Conservation (phyloP, 2,888 invertebrate genomes). For the Pandemis corylana region DNA sequence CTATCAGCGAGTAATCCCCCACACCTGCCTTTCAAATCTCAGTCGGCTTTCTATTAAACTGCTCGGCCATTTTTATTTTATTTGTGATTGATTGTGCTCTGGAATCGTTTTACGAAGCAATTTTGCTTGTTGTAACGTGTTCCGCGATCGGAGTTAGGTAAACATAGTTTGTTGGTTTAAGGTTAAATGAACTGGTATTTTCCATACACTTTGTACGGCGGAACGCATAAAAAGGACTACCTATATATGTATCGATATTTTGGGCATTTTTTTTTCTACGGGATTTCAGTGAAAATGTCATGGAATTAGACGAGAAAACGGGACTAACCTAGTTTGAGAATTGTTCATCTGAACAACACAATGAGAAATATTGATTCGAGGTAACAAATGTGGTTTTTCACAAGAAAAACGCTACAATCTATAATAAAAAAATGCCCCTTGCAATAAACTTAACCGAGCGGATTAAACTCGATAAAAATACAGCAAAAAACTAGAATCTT, state of each 20-base stretch:
- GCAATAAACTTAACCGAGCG: conserved; percentile 3
- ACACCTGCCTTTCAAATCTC: conserved; percentile 75
- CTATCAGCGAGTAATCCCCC: conserved; percentile 77
- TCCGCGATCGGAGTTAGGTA: neutral
- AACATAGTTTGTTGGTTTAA: neutral
- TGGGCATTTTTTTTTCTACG: no score
- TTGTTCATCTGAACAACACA: no score
- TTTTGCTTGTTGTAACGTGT: conserved; percentile 23
- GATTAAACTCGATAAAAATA: conserved; percentile 26
- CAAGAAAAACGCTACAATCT: neutral
- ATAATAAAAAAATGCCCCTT: neutral
- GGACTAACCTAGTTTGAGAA: no score
- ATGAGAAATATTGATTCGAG: neutral
- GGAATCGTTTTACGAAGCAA: conserved; percentile 32
- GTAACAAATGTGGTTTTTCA: neutral
- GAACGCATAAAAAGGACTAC: no score
- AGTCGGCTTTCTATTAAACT: conserved; percentile 42
- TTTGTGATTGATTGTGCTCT: conserved; percentile 37
- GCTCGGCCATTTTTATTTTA: conserved; percentile 43
- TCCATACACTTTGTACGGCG: no score
- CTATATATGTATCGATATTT: no score
- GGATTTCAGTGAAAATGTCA: no score
- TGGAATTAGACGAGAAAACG: no score
- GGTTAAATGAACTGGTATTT: no score
- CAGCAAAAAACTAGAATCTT: conserved; percentile 48